A percentile compares a stretch with the other conserved stretches of the same genome.
These are phyloP conservation scores for Subanguina moxae DNA, from an alignment of 1,140 invertebrate species.

Conservation along the genomic window DNA sequence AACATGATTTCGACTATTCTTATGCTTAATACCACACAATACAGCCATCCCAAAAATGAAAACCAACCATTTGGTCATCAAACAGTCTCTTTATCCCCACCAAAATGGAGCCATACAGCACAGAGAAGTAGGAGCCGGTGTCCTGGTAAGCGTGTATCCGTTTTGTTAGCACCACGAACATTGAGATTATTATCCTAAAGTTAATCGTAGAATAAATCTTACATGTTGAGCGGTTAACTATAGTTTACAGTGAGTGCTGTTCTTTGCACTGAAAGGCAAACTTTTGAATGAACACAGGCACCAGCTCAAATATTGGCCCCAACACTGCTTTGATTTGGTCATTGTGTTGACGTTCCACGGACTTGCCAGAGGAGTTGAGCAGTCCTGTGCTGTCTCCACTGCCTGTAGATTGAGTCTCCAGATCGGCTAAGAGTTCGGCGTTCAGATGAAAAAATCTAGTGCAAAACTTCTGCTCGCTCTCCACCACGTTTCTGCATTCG, in stretches of 20 bases:
- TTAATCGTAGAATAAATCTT: conserved; percentile 20
- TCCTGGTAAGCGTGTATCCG: conserved; percentile 85
- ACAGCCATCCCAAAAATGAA: too few species aligned
- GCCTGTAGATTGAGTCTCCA: conserved; percentile 37
- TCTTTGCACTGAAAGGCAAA: conserved; percentile 43
- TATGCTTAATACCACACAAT: conserved; percentile 18
- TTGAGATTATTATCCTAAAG: conserved; percentile 84
- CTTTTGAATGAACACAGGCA: conserved; percentile 43
- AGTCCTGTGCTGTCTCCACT: conserved; percentile 33
- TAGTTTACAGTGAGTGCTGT: conserved; percentile 29
- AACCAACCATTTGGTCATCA: conserved; percentile 85
- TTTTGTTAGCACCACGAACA: conserved; percentile 78
- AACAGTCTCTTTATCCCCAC: conserved; percentile 90
- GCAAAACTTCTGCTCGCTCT: conserved; percentile 92
- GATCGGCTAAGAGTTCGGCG: conserved; percentile 57
- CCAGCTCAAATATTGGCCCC: conserved; percentile 47
- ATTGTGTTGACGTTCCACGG: conserved; percentile 65
- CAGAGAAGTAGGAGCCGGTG: conserved; percentile 82
- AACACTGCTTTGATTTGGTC: conserved; percentile 51
- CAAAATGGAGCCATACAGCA: conserved; percentile 79
- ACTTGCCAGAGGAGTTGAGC: conserved; percentile 62
- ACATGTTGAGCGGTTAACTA: conserved; percentile 30
- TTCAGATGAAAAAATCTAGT: conserved; percentile 85
- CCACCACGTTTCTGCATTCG: conserved; percentile 82
- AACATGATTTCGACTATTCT: conserved; percentile 74